A percentile compares a stretch with the other conserved stretches of the same genome.
These are phyloP conservation scores for Leptoclinus maculatus DNA, from an alignment of 2,797 vertebrate genomes.

Conservation along the genomic window DNA sequence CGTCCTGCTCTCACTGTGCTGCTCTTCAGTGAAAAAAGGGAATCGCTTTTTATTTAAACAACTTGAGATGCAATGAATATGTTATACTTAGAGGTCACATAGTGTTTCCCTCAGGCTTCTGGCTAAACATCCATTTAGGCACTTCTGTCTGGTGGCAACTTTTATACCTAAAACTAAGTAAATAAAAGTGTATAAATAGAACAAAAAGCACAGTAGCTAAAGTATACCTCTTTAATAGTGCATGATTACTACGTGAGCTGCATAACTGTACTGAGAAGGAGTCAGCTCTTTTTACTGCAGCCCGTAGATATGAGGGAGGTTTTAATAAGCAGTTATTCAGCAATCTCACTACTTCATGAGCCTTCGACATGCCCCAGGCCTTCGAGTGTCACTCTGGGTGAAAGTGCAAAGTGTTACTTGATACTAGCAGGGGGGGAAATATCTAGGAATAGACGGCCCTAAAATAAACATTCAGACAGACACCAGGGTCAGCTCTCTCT, in stretches of 20 bases:
- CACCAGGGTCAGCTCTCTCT: constrained; percentile 24
- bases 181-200: background rate
- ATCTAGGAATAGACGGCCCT: constrained; percentile 73
- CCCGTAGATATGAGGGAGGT: background rate
- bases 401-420: constrained; percentile 73
- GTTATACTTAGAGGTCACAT: background rate
- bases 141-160: background rate
- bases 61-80: background rate
- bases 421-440: constrained; percentile 59
- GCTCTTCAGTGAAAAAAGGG: background rate
- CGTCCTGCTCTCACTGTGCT: background rate
- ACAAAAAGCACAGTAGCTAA: background rate
- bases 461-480: constrained; percentile 74
- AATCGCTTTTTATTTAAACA: background rate
- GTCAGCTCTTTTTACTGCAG: background rate
- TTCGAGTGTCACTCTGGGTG: constrained; percentile 59
- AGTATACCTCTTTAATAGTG: background rate
- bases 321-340: constrained; percentile 25
- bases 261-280: background rate
- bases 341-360: constrained; percentile 20
- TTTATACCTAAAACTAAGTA: background rate
- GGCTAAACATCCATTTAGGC: background rate
- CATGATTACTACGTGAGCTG: background rate
- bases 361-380: background rate
- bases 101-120: background rate